Conservation (phyloP, 2,797 vertebrate species). For the Sylvilagus floridanus region DNA sequence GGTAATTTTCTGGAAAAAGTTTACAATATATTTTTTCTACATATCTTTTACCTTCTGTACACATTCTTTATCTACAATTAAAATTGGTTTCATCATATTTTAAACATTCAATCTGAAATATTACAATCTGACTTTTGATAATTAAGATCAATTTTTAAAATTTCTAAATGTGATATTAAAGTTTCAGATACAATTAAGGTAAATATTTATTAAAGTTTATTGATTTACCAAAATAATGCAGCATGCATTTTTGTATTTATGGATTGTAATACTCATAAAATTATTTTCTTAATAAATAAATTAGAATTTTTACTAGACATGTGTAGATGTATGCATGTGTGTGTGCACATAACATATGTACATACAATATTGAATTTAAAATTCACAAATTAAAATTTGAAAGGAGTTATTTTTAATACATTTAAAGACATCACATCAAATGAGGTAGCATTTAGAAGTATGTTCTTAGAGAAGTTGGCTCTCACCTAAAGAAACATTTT, state of each 20-base stretch:
- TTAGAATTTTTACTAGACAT: conserved; percentile 46
- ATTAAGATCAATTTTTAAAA: background rate
- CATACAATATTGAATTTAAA: background rate
- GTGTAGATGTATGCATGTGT: background rate
- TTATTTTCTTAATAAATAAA: conserved; percentile 65
- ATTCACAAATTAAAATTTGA: background rate
- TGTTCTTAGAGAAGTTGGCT: background rate
- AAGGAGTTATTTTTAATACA: background rate
- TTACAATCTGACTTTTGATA: background rate
- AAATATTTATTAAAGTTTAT: conserved; percentile 48
- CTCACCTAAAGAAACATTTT: background rate
- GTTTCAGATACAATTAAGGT: background rate
- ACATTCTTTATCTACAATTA: background rate
- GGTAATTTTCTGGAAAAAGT: background rate
- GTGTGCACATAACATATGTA: background rate
- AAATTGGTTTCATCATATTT: background rate
- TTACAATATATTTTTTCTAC: background rate
- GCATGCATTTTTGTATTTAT: background rate
- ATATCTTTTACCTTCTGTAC: background rate
- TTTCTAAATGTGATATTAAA: background rate
- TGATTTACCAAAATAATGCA: background rate
- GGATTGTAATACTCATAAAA: conserved; percentile 32
- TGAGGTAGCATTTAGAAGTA: background rate
- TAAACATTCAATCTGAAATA: background rate
- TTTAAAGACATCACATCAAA: background rate